phyloP scores from a whole-genome alignment of 2,113 vertebrate species.

The Typhlomys cinereus region DNA sequence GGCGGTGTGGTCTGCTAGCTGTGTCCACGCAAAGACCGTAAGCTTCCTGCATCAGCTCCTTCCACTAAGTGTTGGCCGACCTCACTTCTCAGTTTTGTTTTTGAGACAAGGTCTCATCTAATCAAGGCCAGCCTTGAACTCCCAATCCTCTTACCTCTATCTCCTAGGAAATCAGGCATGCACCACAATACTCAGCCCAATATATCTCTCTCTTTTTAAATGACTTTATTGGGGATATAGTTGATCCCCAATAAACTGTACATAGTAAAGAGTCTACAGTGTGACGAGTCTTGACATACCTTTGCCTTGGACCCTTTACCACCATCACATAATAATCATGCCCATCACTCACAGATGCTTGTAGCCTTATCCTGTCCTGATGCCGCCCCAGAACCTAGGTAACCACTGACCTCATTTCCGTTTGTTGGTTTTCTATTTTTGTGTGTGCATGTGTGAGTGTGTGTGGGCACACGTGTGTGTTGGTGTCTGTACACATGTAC shows the following conservation, averaged over 20 bases:
- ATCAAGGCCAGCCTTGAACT: background rate
- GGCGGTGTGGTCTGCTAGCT: background rate
- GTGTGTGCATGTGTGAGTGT: too few species aligned
- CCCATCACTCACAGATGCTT: background rate
- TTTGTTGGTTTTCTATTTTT: too few species aligned
- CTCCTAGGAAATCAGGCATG: background rate
- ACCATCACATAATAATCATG: background rate
- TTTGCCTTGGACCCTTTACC: background rate
- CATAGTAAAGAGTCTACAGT: background rate
- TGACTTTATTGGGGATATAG: background rate
- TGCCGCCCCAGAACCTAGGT: background rate
- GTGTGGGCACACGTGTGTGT: too few species aligned
- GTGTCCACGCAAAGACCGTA: background rate
- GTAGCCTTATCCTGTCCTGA: background rate
- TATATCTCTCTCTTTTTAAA: background rate
- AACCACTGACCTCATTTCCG: background rate
- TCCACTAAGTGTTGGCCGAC: background rate
- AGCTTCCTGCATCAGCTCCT: background rate
- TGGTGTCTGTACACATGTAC: too few species aligned
- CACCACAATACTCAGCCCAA: background rate
- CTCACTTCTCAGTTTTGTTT: background rate
- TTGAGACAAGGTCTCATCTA: background rate
- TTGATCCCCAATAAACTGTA: background rate
- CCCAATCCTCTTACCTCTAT: background rate
- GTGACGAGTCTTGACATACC: background rate